Evolutionary conservation across 92 coral and sea anemone genomes (phyloP).

Genomic region (Nematostella vectensis): DNA sequence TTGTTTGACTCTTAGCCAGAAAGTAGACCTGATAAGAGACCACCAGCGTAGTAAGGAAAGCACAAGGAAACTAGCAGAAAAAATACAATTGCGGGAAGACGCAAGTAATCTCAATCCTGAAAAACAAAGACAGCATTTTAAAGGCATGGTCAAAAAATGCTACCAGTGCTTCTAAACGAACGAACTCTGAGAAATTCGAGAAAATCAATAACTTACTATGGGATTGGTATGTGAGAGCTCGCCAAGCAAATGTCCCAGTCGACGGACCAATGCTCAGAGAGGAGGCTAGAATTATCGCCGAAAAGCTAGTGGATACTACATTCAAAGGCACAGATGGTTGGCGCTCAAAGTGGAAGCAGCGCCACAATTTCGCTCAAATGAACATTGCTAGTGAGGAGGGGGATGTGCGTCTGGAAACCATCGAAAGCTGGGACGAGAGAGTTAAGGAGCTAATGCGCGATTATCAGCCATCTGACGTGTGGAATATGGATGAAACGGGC

Average conservation of each 20-base stretch:
- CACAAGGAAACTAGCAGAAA: conserved; percentile 31
- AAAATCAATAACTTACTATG: conserved; percentile 29
- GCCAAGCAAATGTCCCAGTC: conserved; percentile 28
- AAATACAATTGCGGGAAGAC: conserved; percentile 39
- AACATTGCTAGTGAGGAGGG: conserved; percentile 33
- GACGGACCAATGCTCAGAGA: conserved; percentile 40
- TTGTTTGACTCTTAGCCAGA: not conserved
- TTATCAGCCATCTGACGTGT: conserved; percentile 27
- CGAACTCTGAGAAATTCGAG: conserved; percentile 15
- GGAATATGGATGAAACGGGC: conserved; percentile 39
- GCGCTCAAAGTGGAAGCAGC: conserved; percentile 42
- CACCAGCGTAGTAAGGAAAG: not conserved
- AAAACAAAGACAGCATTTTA: conserved; percentile 34
- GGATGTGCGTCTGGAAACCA: conserved; percentile 27
- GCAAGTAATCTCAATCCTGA: conserved; percentile 39
- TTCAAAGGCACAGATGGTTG: conserved; percentile 46
- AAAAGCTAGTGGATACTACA: conserved; percentile 23
- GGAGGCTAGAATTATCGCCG: conserved; percentile 38
- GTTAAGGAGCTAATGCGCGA: conserved; percentile 12
- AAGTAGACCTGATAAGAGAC: not conserved
- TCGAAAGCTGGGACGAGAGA: conserved; percentile 43
- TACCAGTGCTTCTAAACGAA: conserved; percentile 10
- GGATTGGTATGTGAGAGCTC: conserved; percentile 38
- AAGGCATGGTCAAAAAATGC: conserved; percentile 28
- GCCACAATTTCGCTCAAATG: conserved; percentile 32